These are phyloP conservation scores for Octonoba sinensis DNA, from an alignment of 2,888 invertebrate species.

Conservation along the genomic window DNA sequence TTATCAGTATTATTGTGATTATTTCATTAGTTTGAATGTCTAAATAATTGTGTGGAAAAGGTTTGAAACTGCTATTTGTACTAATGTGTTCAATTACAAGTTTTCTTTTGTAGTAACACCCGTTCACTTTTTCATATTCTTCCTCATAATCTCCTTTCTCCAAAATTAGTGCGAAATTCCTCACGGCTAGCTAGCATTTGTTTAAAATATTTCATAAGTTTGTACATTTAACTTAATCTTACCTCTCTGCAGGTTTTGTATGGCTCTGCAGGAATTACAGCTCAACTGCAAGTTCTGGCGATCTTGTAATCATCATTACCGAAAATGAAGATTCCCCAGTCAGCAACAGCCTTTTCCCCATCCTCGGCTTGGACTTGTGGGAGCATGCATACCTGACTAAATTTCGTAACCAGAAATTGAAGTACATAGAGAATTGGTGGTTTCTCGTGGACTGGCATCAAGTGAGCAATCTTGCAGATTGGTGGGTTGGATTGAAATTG, in stretches of 20 bases:
- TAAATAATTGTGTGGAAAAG: too few species aligned
- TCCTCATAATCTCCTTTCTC: too few species aligned
- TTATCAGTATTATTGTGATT: too few species aligned
- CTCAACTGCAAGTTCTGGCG: conserved; percentile 46
- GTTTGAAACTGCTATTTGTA: too few species aligned
- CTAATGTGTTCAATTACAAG: too few species aligned
- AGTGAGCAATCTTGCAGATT: conserved; percentile 67
- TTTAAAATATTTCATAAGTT: too few species aligned
- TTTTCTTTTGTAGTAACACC: too few species aligned
- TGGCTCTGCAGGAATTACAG: conserved; percentile 68
- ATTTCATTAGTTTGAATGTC: too few species aligned
- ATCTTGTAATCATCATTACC: conserved; percentile 67
- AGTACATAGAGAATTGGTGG: conserved; percentile 69
- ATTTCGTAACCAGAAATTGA: conserved; percentile 67
- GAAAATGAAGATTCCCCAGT: conserved; percentile 69
- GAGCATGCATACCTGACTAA: conserved; percentile 70
- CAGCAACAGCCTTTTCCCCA: conserved; percentile 67
- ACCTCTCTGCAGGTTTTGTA: conserved; percentile 68
- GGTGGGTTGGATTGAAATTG: conserved; percentile 67
- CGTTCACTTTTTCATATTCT: too few species aligned
- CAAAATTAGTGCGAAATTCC: too few species aligned
- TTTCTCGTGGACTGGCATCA: conserved; percentile 69
- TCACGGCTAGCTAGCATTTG: too few species aligned
- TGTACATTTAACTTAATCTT: background rate
- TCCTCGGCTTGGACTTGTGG: conserved; percentile 69